A percentile compares a stretch with the other conserved stretches of the same genome.
phyloP scores from a whole-genome alignment of 2,888 invertebrate genomes.

The Sinopyrophorus schimmeli region DNA sequence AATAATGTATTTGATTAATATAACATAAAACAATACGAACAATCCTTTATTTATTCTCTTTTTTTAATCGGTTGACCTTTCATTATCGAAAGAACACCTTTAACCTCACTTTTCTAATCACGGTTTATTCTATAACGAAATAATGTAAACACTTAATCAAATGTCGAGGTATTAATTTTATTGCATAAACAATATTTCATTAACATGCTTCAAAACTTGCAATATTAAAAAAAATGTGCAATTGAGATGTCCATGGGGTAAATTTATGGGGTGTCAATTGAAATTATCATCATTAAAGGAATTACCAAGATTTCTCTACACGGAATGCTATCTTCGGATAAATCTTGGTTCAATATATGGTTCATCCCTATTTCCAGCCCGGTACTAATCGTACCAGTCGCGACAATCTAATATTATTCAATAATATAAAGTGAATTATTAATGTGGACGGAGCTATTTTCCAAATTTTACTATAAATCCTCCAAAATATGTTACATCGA shows the following conservation, averaged over 20 bases:
- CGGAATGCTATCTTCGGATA: slow-evolving; percentile 28
- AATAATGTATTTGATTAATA: slow-evolving; percentile 3
- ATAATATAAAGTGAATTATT: slow-evolving; percentile 26
- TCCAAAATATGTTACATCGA: slow-evolving; percentile 20
- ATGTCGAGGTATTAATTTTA: slow-evolving; percentile 22
- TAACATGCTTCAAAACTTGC: too few relatives aligned
- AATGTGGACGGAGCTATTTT: slow-evolving; percentile 16
- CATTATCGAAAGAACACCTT: slow-evolving; percentile 21
- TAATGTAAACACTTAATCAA: slow-evolving; percentile 24
- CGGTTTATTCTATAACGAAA: slow-evolving; percentile 19
- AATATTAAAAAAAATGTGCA: too few relatives aligned
- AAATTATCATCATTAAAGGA: too few relatives aligned
- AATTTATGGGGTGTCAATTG: too few relatives aligned
- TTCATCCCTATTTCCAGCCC: slow-evolving; percentile 29
- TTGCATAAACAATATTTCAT: too few relatives aligned
- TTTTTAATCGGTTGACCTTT: slow-evolving; percentile 15
- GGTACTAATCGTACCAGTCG: slow-evolving; percentile 27
- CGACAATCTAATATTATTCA: slow-evolving; percentile 26
- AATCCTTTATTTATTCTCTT: slow-evolving; percentile 20
- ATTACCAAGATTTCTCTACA: too few relatives aligned
- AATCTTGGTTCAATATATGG: slow-evolving; percentile 33
- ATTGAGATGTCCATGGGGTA: too few relatives aligned
- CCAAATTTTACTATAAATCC: slow-evolving; percentile 16
- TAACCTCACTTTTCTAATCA: slow-evolving; percentile 19
- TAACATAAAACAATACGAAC: slow-evolving; percentile 10